Base-by-base conservation (phyloP, 2,797 vertebrate species). In the Monodelphis domestica region DNA sequence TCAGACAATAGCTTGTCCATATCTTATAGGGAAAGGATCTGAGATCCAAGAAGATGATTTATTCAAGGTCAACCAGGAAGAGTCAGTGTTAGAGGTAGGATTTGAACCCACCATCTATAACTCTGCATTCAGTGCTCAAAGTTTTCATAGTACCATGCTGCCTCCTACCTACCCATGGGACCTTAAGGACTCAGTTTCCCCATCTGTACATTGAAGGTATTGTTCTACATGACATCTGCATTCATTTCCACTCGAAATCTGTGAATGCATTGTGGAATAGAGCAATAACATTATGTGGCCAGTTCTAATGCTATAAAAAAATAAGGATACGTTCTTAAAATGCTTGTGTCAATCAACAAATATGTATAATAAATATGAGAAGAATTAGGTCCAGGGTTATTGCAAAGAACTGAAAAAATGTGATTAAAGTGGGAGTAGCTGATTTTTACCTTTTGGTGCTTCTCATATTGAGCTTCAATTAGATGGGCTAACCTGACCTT, bases 391-490 rank as follows among this genome's bases (percentile, higher is more conserved):
- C 53, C 70, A 45, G 4, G 4, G 14, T 63, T 63, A 33, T 4
- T 33, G 4, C 53, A 57, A 53, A 53, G 56, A 91, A 4, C 53
- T 26, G 50, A 28, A 78, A 78, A 54, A 90, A 53, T 84, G 29
- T 38, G n/a, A 28, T 45, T 78, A 53, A 38, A 78, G 54, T 78
- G 12, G 14, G 90, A 53, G n/a, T 29, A 45, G 10, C 26, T 89
- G 93, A 57, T 63, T 90, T 84, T 96, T 59, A 4, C 90, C 88
- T 90, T 88, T 55, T 55, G 4, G 0, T 78, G 1, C 7, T 89
- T 78, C 53, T 92, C 70, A 26, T 84, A 21, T 91, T 90, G 92
- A 59, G 88, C 91, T 94, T 95, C 70, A 53, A 89, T 95, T 88
- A 59, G 38, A 59, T 24, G 7, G 0, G 29, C 90, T 9, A 57